Conservation (phyloP, 2,888 invertebrate genomes). For the Drosophila barbarae region DNA sequence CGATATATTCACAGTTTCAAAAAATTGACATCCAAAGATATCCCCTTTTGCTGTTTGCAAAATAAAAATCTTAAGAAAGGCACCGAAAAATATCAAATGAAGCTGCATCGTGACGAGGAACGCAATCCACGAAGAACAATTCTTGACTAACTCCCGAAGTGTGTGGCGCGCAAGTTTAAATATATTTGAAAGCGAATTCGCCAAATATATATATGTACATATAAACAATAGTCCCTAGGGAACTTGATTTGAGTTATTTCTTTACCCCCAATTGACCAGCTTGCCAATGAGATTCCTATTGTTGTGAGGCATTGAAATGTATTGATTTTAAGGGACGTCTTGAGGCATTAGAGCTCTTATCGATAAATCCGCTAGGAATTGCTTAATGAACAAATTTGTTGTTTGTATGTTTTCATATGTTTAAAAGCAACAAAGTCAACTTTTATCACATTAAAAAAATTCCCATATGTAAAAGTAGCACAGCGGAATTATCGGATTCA, state of each 20-base stretch:
- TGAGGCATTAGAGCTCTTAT: neutral
- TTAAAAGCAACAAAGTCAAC: no score
- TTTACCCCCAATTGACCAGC: neutral
- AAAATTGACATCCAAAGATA: neutral
- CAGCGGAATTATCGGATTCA: no score
- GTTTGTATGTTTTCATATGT: no score
- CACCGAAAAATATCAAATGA: neutral
- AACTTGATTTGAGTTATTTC: neutral
- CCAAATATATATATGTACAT: neutral
- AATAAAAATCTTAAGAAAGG: neutral
- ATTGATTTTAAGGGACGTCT: neutral
- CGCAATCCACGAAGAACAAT: neutral
- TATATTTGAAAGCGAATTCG: neutral
- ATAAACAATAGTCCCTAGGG: neutral
- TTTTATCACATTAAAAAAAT: no score
- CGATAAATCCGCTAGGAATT: neutral
- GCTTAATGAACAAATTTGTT: no score
- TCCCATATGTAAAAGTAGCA: no score
- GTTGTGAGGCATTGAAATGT: neutral
- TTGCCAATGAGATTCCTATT: neutral
- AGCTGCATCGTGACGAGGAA: neutral
- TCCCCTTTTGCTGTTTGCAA: neutral
- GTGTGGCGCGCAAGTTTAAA: neutral
- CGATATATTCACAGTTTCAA: conserved; percentile 8
- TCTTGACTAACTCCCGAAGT: neutral